phyloP scores from a whole-genome alignment of 2,113 vertebrate genomes.

The Rhipidura dahli region DNA sequence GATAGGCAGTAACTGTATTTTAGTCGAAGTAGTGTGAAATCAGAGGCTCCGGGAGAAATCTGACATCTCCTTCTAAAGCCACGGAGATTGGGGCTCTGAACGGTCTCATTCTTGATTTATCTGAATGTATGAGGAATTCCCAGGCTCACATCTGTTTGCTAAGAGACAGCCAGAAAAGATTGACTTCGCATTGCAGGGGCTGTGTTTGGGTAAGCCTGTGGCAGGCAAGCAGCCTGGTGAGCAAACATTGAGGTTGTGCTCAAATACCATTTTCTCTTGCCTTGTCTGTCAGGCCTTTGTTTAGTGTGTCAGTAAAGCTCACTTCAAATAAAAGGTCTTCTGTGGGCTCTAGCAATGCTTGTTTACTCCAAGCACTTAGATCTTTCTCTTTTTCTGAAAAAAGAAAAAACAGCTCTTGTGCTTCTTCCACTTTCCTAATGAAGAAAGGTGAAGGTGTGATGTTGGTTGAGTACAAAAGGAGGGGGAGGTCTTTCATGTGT shows the following conservation, averaged over 20 bases:
- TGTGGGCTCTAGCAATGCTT: background rate
- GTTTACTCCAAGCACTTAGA: background rate
- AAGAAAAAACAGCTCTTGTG: background rate
- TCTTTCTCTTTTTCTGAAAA: background rate
- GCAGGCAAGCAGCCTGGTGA: slow-evolving; percentile 17
- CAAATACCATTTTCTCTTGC: slow-evolving; percentile 51
- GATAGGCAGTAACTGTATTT: background rate
- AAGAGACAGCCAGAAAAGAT: slow-evolving; percentile 24
- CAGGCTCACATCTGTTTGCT: slow-evolving; percentile 61
- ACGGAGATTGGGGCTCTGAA: background rate
- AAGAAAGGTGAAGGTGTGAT: slow-evolving; percentile 11
- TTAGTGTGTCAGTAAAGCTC: slow-evolving; percentile 48
- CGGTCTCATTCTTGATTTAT: slow-evolving; percentile 35
- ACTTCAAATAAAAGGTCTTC: slow-evolving; percentile 20
- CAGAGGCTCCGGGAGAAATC: slow-evolving; percentile 44
- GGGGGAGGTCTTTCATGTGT: background rate
- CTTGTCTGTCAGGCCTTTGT: slow-evolving; percentile 28
- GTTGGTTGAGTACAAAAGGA: background rate
- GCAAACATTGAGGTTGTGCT: slow-evolving; percentile 64
- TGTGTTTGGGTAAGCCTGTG: slow-evolving; percentile 42
- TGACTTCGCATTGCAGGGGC: background rate
- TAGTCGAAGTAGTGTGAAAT: slow-evolving; percentile 16
- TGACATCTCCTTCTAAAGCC: slow-evolving; percentile 32
- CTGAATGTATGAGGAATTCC: slow-evolving; percentile 44
- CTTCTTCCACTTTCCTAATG: slow-evolving; percentile 36